A percentile compares a stretch with the other conserved stretches of the same genome.
phyloP scores from a whole-genome alignment of 2,113 vertebrate genomes.

The Oxygymnocypris stewartii region DNA sequence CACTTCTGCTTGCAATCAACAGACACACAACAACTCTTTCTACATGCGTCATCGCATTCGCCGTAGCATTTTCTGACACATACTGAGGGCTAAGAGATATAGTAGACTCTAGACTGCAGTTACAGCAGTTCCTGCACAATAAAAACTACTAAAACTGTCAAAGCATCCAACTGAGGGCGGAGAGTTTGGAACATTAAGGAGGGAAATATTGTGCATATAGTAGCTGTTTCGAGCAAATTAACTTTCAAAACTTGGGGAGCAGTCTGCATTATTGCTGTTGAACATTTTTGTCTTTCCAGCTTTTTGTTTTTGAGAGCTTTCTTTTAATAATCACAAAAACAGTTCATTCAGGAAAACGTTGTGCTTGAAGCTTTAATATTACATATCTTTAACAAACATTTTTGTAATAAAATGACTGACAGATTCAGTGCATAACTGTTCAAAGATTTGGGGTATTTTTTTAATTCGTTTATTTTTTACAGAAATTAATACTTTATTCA shows the following conservation, averaged over 20 bases:
- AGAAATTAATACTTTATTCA: neutral
- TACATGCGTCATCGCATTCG: slow-evolving; percentile 9
- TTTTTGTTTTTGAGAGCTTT: slow-evolving; percentile 25
- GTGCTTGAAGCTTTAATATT: slow-evolving; percentile 13
- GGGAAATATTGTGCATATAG: slow-evolving; percentile 29
- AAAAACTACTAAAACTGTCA: slow-evolving; percentile 41
- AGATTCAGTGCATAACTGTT: neutral
- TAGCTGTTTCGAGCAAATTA: slow-evolving; percentile 44
- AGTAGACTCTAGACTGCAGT: slow-evolving; percentile 34
- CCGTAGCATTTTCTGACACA: slow-evolving; percentile 6
- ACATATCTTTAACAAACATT: no score
- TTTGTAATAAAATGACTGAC: neutral
- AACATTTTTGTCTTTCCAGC: neutral
- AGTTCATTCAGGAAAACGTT: slow-evolving; percentile 16
- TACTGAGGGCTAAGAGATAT: slow-evolving; percentile 25
- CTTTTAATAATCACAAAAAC: slow-evolving; percentile 40
- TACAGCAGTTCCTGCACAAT: slow-evolving; percentile 45
- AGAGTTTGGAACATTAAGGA: slow-evolving; percentile 16
- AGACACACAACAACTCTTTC: neutral
- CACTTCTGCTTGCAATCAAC: neutral
- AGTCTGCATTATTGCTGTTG: slow-evolving; percentile 9
- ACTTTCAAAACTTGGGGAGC: slow-evolving; percentile 37
- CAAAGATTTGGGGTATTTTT: neutral
- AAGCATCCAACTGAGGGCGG: neutral
- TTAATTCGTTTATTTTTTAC: no score